phyloP scores from a whole-genome alignment of 2,113 vertebrate genomes.

The Pelvicachromis taeniatus region DNA sequence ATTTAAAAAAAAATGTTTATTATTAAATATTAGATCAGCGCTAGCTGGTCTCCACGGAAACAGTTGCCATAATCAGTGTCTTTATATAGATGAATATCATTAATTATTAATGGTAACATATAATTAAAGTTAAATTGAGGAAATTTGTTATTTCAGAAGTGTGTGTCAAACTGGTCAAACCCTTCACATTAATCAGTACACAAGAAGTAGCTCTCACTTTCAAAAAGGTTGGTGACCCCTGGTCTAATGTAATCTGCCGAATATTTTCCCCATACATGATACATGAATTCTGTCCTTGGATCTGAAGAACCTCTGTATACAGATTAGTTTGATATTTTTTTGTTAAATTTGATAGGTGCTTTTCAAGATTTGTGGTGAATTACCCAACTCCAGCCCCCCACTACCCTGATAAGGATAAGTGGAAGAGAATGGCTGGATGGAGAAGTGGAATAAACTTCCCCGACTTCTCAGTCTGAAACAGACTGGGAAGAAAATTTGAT shows the following conservation, averaged over 20 bases:
- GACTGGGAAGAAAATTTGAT: not conserved
- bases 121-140: too few species aligned
- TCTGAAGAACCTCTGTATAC: not conserved
- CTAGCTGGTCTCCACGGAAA: too few species aligned
- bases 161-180: too few species aligned
- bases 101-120: too few species aligned
- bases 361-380: not conserved
- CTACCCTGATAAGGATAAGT: not conserved
- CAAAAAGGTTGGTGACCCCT: too few species aligned
- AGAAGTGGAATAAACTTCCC: not conserved
- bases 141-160: too few species aligned
- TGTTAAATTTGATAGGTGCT: not conserved
- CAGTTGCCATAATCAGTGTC: too few species aligned
- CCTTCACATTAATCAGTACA: too few species aligned
- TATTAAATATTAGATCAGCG: too few species aligned
- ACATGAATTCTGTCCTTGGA: not conserved
- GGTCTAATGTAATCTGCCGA: not conserved
- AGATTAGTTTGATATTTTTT: not conserved
- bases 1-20: too few species aligned
- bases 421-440: not conserved
- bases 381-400: not conserved
- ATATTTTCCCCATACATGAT: not conserved
- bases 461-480: not conserved
- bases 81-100: too few species aligned
- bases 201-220: too few species aligned